Evolutionary conservation across 1,140 invertebrate species (phyloP), one percentile per base, ranked within the genome.

Genomic region (Caenorhabditis elegans): DNA sequence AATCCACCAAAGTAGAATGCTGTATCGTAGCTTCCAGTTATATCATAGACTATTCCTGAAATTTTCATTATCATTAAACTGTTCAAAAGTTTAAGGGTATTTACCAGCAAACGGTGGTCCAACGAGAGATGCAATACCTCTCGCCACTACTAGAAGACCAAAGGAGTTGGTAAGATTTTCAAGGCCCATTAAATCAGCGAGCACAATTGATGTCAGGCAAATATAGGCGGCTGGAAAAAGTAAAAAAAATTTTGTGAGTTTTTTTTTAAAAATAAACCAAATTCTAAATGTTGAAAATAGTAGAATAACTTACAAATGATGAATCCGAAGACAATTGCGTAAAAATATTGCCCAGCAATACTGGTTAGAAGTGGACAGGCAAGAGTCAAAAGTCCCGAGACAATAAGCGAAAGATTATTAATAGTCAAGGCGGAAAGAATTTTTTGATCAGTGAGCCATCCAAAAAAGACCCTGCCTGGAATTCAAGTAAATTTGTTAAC

Each of bases 81-180:
- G 5, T 43, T 43, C 39, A 43, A 8, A 43, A n/a, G n/a, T n/a
- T n/a, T 43, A 15, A 43, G 15, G 15, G 5, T 5, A 43, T 34
- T 48, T 90, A 93, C 93, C 93, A 82, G 93, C 93, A 19, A 93
- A 84, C 10, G 93, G 93, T 6, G 93, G 90, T 24, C 93, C 93
- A 48, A 96, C 91, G 46, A 98, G 94, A 5, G 95, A 94, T 0
- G 96, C 95, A 34, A 94, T 93, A 34, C 97, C 97, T 90, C 96
- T 93, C 91, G 96, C 96, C 84, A 98, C 91, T 85, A 97, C 96
- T 53, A 98, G 91, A 65, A 98, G 92, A 26, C 97, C 97, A 90
- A 98, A 99, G 19, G 96, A 96, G 90, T 97, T 98, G 43, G 97
- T 98, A 79, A 98, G 91, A 90, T 95, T 95, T 86, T 98, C 96